phyloP scores from a whole-genome alignment of 2,113 vertebrate species.

The Malurus alboscapulatus region DNA sequence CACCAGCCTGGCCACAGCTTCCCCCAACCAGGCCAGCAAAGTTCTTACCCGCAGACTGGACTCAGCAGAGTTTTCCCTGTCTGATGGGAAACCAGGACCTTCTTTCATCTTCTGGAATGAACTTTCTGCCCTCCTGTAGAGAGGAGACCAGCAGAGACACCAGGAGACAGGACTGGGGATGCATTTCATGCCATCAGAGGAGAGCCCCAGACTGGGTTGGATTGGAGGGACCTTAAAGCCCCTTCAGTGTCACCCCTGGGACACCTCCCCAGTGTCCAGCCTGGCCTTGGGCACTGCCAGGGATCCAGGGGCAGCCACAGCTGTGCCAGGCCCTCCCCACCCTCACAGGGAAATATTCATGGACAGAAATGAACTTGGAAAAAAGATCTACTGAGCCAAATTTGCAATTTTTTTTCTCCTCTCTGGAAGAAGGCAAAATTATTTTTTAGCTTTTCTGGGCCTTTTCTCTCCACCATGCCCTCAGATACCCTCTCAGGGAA shows the following conservation, averaged over 20 bases:
- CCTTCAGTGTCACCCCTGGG: background rate
- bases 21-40: background rate
- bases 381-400: background rate
- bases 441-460: background rate
- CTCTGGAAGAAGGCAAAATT: background rate
- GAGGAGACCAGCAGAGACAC: background rate
- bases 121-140: background rate
- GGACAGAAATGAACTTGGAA: background rate
- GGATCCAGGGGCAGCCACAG: background rate
- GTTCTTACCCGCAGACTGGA: background rate
- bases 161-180: rapidly evolving
- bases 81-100: background rate
- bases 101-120: background rate
- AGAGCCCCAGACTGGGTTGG: background rate
- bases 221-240: background rate
- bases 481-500: background rate
- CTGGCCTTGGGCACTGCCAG: background rate
- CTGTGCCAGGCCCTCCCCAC: rapidly evolving
- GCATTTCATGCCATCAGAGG: background rate
- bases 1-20: background rate
- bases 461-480: background rate
- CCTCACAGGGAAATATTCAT: background rate
- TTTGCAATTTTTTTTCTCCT: background rate
- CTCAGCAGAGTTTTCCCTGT: background rate
- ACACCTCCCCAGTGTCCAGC: rapidly evolving